Evolutionary conservation across 2,888 invertebrate species (phyloP).

Genomic region (Drosophila suboccidentalis): DNA sequence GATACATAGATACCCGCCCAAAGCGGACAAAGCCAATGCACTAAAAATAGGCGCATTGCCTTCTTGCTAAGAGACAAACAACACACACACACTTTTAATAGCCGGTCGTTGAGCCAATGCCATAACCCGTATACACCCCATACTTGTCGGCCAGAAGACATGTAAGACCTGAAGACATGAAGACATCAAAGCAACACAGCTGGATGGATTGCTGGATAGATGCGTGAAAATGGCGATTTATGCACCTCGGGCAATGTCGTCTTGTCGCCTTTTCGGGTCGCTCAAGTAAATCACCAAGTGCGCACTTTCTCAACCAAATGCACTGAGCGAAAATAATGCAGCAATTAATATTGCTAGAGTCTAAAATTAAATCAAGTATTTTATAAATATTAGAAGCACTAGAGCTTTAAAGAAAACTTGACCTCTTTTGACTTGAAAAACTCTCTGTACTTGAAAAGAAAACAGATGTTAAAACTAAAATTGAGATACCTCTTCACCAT

Average conservation of each 20-base stretch:
- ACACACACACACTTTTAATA: constrained; percentile 67
- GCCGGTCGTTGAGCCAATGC: constrained; percentile 56
- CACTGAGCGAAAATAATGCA: constrained; percentile 4
- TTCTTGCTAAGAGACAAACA: constrained; percentile 53
- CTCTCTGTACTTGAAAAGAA: not conserved
- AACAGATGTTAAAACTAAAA: not conserved
- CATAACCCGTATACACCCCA: constrained; percentile 16
- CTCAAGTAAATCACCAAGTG: constrained; percentile 43
- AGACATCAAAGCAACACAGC: constrained; percentile 57
- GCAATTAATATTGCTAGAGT: not conserved
- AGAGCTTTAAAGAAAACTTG: not conserved
- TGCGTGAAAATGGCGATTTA: constrained; percentile 74
- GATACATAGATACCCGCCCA: constrained; percentile 39
- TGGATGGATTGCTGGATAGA: constrained; percentile 32
- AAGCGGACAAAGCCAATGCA: constrained; percentile 71
- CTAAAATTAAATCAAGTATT: not conserved
- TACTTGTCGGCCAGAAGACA: not conserved
- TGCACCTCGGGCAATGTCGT: constrained; percentile 53
- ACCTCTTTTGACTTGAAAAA: not conserved
- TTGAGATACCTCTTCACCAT: no score
- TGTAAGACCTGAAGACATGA: constrained; percentile 35
- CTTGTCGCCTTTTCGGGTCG: constrained; percentile 52
- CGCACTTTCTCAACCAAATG: constrained; percentile 44
- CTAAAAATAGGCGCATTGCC: constrained; percentile 77
- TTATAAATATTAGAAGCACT: not conserved